These are phyloP conservation scores for Hetaerina titia DNA, from an alignment of 2,888 invertebrate species.

Conservation along the genomic window DNA sequence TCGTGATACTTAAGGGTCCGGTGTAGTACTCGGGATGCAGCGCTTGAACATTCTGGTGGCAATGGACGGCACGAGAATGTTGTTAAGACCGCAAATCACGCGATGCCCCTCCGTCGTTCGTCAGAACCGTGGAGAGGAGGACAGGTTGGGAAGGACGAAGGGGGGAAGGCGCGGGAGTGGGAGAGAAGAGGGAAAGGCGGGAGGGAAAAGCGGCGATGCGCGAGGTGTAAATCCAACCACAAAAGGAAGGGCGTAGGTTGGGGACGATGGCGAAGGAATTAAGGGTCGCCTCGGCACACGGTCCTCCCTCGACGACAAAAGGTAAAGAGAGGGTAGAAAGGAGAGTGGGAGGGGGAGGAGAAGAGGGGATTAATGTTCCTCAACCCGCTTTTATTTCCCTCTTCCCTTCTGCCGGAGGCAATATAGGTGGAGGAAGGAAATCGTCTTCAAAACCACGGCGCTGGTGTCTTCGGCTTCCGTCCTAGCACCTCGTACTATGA, in stretches of 20 bases:
- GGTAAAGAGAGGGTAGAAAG: background rate
- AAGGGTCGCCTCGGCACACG: conserved; percentile 1
- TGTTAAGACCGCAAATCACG: background rate
- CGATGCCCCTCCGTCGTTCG: background rate
- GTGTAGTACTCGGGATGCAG: too few relatives aligned
- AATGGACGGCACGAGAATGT: too few relatives aligned
- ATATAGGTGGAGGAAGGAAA: background rate
- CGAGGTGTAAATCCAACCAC: conserved; percentile 36
- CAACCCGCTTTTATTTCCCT: background rate
- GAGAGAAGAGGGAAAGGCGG: background rate
- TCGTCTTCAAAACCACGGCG: background rate
- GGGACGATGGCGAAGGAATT: background rate
- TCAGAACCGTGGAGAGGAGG: background rate
- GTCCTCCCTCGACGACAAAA: background rate
- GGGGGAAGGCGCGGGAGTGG: background rate
- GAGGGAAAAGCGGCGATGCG: background rate
- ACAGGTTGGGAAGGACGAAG: background rate
- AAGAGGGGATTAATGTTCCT: background rate
- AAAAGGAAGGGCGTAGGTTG: background rate
- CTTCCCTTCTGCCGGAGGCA: background rate
- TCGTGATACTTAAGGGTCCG: too few relatives aligned
- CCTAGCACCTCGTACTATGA: too few relatives aligned
- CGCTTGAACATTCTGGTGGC: too few relatives aligned
- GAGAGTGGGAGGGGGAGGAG: background rate
- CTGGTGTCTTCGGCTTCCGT: too few relatives aligned